Conservation (phyloP, 1,140 invertebrate genomes). For the Neodiprion lecontei region DNA sequence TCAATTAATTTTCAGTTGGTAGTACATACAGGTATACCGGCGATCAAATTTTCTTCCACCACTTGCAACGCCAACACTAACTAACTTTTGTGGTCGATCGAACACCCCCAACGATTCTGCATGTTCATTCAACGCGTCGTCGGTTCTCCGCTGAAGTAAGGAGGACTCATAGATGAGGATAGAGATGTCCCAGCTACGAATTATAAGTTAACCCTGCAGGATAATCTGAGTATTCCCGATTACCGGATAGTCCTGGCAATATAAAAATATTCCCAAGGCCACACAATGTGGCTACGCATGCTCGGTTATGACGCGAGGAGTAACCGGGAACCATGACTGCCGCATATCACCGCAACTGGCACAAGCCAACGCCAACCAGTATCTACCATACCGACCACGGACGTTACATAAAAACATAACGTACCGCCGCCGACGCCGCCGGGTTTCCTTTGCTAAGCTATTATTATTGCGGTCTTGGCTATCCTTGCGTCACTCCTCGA, state of each 20-base stretch:
- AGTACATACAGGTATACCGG: too few relatives aligned
- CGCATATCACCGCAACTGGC: neutral
- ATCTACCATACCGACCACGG: neutral
- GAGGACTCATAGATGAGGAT: neutral
- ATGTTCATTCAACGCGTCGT: too few relatives aligned
- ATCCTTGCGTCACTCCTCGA: neutral
- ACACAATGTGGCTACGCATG: neutral
- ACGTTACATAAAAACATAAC: slow-evolving; percentile 9
- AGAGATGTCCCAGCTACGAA: neutral
- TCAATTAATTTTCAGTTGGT: neutral
- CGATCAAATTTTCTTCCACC: too few relatives aligned
- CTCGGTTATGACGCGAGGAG: neutral
- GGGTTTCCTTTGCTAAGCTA: slow-evolving; percentile 14
- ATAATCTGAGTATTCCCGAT: neutral
- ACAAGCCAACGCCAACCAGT: neutral
- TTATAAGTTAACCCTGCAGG: neutral
- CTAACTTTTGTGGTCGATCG: too few relatives aligned
- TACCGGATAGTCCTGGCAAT: neutral
- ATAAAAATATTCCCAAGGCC: slow-evolving; percentile 11
- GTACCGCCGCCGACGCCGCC: neutral
- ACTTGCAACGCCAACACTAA: too few relatives aligned
- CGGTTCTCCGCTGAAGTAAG: neutral
- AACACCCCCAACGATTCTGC: too few relatives aligned
- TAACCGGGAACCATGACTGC: neutral
- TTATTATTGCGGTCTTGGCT: slow-evolving; percentile 9